Percentiles rank a stretch among this genome's conserved stretches.
phyloP scores from a whole-genome alignment of 2,888 invertebrate species.

The Noctua comes region DNA sequence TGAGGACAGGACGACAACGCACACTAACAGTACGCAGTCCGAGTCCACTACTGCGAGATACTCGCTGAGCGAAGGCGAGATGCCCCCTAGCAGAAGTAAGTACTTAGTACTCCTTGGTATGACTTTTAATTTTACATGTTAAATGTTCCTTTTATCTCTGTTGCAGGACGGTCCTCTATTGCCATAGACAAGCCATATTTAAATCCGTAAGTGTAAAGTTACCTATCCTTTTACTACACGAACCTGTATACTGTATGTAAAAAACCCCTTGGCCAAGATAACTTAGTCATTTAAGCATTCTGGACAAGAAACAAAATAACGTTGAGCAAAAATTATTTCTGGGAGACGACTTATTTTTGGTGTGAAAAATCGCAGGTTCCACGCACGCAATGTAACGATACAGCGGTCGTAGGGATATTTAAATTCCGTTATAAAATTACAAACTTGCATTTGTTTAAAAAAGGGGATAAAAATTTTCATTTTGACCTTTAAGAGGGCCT shows the following conservation, averaged over 20 bases:
- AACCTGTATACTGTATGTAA: background rate
- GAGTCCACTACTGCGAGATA: slow-evolving; percentile 52
- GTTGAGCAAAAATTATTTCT: background rate
- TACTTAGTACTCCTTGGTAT: background rate
- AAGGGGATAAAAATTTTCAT: background rate
- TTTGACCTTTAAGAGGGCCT: background rate
- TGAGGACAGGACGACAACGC: slow-evolving; percentile 69
- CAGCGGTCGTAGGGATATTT: background rate
- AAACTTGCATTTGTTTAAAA: background rate
- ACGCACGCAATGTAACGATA: background rate
- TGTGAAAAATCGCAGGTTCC: background rate
- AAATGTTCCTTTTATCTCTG: background rate
- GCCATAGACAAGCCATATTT: background rate
- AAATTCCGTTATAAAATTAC: background rate
- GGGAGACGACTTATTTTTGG: background rate
- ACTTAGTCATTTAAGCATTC: background rate
- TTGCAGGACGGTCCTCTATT: slow-evolving; percentile 22
- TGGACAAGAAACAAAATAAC: background rate
- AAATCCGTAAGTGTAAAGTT: slow-evolving; percentile 29
- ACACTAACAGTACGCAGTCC: slow-evolving; percentile 59
- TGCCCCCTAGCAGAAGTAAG: slow-evolving; percentile 68
- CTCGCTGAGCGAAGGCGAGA: slow-evolving; percentile 81
- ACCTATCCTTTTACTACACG: background rate
- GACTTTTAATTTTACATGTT: background rate
- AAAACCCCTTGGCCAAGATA: background rate